These are phyloP conservation scores for Ciconia boyciana DNA, from an alignment of 2,113 vertebrate species.

Conservation along the genomic window DNA sequence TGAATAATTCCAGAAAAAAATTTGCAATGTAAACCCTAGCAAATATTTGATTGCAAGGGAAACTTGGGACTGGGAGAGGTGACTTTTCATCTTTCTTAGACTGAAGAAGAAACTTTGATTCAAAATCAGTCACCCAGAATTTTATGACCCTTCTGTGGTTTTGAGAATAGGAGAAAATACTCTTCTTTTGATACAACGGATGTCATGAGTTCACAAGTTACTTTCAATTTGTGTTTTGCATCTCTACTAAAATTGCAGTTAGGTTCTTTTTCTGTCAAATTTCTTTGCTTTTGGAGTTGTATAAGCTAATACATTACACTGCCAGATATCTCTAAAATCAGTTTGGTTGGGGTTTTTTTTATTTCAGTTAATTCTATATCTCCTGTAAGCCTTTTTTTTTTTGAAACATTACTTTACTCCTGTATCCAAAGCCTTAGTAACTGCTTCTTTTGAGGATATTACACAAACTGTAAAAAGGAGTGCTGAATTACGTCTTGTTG, in stretches of 20 bases:
- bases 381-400: neutral
- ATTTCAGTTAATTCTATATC: neutral
- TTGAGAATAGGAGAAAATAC: neutral
- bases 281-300: neutral
- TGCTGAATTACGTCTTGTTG: neutral
- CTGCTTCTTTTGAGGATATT: neutral
- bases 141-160: neutral
- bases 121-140: neutral
- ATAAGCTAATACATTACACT: neutral
- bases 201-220: neutral
- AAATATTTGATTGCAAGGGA: neutral
- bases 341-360: neutral
- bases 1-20: neutral
- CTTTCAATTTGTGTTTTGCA: neutral
- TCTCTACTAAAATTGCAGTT: neutral
- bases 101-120: neutral
- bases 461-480: neutral
- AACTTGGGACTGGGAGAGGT: neutral
- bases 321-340: neutral
- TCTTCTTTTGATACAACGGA: neutral
- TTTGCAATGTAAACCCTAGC: neutral
- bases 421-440: neutral
- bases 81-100: neutral
- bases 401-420: neutral
- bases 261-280: neutral